Evolutionary conservation across 2,797 vertebrate genomes (phyloP).

Genomic region (Hyperoplus lanceolatus): DNA sequence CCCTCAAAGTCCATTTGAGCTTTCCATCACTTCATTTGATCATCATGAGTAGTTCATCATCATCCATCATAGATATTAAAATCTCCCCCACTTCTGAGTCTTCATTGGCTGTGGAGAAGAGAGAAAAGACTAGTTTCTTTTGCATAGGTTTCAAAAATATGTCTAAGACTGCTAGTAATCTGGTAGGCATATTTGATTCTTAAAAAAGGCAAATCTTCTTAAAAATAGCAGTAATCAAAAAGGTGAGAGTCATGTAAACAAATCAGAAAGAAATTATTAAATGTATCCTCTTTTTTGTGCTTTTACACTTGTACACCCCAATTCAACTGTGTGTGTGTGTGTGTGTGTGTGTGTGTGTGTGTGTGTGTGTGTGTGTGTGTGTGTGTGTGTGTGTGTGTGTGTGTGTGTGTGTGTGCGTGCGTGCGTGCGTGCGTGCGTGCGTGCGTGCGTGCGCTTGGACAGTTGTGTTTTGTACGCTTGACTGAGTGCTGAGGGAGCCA

Average conservation of each 20-base stretch:
- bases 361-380: not conserved
- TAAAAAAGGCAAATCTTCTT: not conserved
- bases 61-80: not conserved
- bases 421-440: slow-evolving; percentile 6
- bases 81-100: not conserved
- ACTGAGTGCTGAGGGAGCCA: slow-evolving; percentile 58
- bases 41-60: not conserved
- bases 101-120: not conserved
- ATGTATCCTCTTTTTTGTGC: not conserved
- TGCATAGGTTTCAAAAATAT: not conserved
- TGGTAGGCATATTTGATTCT: not conserved
- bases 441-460: slow-evolving; percentile 33
- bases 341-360: too few species aligned
- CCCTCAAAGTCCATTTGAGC: not conserved
- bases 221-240: too few species aligned
- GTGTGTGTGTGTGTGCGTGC: not conserved
- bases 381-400: slow-evolving; percentile 15
- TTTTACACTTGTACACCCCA: not conserved
- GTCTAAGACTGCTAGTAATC: not conserved
- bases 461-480: slow-evolving; percentile 67
- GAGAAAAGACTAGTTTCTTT: not conserved
- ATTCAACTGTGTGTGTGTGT: not conserved
- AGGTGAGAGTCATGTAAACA: too few species aligned
- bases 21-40: not conserved
- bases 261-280: not conserved